Evolutionary conservation across 2,888 invertebrate genomes (phyloP), one percentile per base, ranked within the genome.

Genomic region (Rotaria socialis): DNA sequence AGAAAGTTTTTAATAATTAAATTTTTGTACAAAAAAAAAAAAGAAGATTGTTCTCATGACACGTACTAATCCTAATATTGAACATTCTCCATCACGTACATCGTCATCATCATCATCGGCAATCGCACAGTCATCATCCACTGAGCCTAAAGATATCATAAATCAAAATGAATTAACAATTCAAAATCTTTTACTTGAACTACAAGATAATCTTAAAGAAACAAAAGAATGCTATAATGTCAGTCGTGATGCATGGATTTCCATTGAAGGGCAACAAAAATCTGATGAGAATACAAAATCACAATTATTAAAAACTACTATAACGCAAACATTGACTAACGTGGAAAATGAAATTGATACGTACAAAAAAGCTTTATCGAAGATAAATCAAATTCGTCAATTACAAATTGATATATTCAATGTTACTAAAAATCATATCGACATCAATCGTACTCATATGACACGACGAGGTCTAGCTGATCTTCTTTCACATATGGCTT

Each of bases 401-500:
- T 52, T 84, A 52, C 84, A 84, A 52, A 52, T 50, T 52, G 84
- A 84, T 47, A 84, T 84, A 19, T 19, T 35, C 19, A 67, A 67
- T 67, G 67, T 67, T n/a, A 52, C 41, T 11, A 80, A 41, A 27
- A 58, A 58, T 27, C 84, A 86, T 58, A 19, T 84, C 1, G 35
- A 58, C 14, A 60, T n/a, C 22, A 47, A 58, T 22, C 58, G 58
- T 50, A 35, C 43, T 55, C 56, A 58, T 41, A 86, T 60, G 55
- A 85, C 97, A 11, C 94, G 96, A 88, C 96, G 97, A 0, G 95
- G 96, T 0, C 93, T 97, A 85, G 96, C 98, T 96, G 96, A 96
- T 92, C 95, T 97, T 94, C 92, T 99, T 86, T 94, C 95, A 87
- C 94, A 95, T 88, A 95, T 96, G 41, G 97, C 97, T 0, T 94